A percentile compares a stretch with the other conserved stretches of the same genome.
Conservation (phyloP, 2,888 invertebrate species). For the Frankliniella intonsa region DNA sequence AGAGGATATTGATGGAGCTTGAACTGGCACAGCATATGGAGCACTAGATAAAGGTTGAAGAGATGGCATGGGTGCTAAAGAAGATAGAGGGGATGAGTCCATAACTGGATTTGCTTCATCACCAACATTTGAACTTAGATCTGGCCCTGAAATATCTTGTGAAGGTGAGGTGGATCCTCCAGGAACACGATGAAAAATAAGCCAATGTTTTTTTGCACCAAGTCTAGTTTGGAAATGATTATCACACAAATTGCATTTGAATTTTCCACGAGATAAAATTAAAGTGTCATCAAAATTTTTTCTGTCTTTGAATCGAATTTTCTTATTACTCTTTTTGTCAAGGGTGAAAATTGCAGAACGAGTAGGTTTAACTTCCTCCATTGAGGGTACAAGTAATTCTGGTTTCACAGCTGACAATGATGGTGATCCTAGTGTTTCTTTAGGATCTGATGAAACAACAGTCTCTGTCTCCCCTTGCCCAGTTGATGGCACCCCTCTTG, state of each 20-base stretch:
- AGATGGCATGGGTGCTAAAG: background rate
- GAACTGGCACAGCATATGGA: background rate
- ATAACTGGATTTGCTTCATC: background rate
- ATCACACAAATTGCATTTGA: background rate
- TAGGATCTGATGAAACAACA: background rate
- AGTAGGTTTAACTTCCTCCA: background rate
- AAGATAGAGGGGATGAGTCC: background rate
- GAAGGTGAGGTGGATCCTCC: background rate
- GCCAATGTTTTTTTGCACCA: background rate
- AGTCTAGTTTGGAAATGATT: background rate
- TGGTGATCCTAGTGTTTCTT: background rate
- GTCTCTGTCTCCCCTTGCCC: background rate
- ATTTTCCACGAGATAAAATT: background rate
- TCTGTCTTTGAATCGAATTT: background rate
- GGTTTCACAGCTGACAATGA: background rate
- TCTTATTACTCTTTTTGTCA: background rate
- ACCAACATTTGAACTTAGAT: background rate
- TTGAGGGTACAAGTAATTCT: background rate
- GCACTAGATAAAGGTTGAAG: background rate
- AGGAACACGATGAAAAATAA: background rate
- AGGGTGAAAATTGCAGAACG: constrained; percentile 3
- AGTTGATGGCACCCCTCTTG: too few species aligned
- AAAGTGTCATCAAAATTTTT: background rate
- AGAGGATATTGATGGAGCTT: background rate
- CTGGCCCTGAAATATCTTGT: background rate